These are phyloP conservation scores for Polydesmus complanatus DNA, from an alignment of 2,888 invertebrate species.

Conservation along the genomic window DNA sequence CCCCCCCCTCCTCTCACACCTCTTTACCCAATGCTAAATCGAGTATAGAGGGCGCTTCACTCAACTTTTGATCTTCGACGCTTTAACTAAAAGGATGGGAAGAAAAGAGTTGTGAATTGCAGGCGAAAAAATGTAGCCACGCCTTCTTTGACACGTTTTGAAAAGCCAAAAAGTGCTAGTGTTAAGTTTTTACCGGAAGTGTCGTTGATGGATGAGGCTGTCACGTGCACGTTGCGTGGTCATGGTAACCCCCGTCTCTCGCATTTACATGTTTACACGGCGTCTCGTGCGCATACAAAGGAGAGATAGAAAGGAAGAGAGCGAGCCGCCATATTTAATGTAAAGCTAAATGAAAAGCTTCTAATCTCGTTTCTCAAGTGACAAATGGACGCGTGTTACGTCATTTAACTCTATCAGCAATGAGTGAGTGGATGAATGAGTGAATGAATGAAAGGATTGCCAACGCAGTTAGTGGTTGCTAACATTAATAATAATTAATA, in stretches of 20 bases:
- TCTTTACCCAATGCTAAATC: neutral
- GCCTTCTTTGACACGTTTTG: too few species aligned
- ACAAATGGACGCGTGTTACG: constrained; percentile 5
- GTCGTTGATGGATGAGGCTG: constrained; percentile 2
- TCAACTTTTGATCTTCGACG: neutral
- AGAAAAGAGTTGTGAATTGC: too few species aligned
- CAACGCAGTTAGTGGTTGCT: too few species aligned
- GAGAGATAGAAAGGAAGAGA: too few species aligned
- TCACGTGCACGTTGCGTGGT: constrained; percentile 1
- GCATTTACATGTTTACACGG: neutral
- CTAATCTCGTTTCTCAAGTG: too few species aligned
- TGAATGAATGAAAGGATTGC: too few species aligned
- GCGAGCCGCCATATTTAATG: neutral
- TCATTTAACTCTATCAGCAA: too few species aligned
- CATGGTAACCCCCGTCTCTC: neutral
- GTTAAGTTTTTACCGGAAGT: constrained; percentile 1
- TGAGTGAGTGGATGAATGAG: too few species aligned
- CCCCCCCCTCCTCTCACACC: neutral
- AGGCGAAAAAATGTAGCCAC: too few species aligned
- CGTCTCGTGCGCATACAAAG: too few species aligned
- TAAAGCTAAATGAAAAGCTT: neutral
- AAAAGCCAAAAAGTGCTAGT: neutral
- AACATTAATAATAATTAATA: constrained; percentile 6
- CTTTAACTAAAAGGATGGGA: too few species aligned
- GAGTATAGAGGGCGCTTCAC: neutral